Conservation (phyloP, 2,113 vertebrate species). For the Petrocephalus microphthalmus region DNA sequence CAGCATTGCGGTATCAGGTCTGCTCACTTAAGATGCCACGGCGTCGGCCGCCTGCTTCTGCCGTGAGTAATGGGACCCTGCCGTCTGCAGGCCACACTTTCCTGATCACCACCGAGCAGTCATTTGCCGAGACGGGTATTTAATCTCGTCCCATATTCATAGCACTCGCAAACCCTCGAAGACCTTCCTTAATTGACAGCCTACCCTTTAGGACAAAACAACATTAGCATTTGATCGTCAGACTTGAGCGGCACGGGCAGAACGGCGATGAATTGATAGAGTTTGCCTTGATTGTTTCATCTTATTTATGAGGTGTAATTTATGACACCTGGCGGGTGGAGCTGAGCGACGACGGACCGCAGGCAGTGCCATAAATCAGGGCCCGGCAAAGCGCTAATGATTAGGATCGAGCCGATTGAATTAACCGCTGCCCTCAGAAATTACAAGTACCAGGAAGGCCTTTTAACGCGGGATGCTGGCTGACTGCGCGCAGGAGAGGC, state of each 20-base stretch:
- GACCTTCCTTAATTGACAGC: constrained; percentile 60
- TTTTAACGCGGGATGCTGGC: constrained; percentile 83
- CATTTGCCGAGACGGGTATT: constrained; percentile 54
- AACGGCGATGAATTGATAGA: constrained; percentile 82
- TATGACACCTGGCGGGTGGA: constrained; percentile 84
- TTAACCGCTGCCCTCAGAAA: constrained; percentile 88
- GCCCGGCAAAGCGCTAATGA: constrained; percentile 72
- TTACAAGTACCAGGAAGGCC: constrained; percentile 91
- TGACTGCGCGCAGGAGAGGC: constrained; percentile 67
- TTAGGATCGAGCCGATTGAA: constrained; percentile 96
- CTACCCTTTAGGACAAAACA: constrained; percentile 74
- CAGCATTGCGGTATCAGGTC: neutral
- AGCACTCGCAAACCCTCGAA: constrained; percentile 44
- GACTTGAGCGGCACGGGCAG: constrained; percentile 66
- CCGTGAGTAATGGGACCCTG: constrained; percentile 1
- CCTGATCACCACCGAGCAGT: neutral
- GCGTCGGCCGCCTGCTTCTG: neutral
- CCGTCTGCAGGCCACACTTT: neutral
- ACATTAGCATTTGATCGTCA: constrained; percentile 70
- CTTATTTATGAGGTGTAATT: constrained; percentile 99
- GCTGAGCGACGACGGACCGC: constrained; percentile 74
- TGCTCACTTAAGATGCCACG: neutral
- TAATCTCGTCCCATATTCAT: constrained; percentile 59
- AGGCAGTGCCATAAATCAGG: constrained; percentile 88
- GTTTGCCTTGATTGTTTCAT: constrained; percentile 91